Base-by-base conservation (phyloP, 2,888 invertebrate species). In the Suillia variegata region DNA sequence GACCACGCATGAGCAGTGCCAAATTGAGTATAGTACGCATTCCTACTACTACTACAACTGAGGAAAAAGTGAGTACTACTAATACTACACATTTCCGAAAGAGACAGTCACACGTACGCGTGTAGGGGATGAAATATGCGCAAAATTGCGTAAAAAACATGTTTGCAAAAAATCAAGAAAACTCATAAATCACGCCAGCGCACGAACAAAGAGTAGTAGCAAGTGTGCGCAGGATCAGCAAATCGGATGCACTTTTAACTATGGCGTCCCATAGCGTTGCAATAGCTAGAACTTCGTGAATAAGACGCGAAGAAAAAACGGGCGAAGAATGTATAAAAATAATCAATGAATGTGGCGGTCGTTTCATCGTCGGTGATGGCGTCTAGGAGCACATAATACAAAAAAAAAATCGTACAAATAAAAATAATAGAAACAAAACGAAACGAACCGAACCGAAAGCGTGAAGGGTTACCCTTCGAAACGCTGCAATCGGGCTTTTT, bases 1-100 rank as follows among this genome's bases (percentile, higher is more conserved):
- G 5, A 48, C 24, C 54, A 47, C 58, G 58, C 58, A 48, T 10
- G 42, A 48, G 54, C 50, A 2, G 8, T 24, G 4, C 6, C 12
- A n/a, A 18, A 54, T 8, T 33, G 54, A 58, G 54, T 42, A 34
- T 58, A 54, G 58, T 58, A 58, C 58, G 58, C 54, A 50, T 54
- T 54, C 50, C 58, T 54, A 58, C 53, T 58, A 34, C 48, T 58
- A 58, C 58, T 54, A 58, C 54, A 34, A 22, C 13, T n/a, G n/a
- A 13, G 13, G n/a, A 4, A 38, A 38, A 38, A 38, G 38, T n/a
- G 38, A 38, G 38, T 38, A 38, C 38, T 38, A 38, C 15, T 8
- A 10, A 38, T 38, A 38, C 38, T 38, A 38, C n/a, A 10, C 38
- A 4, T n/a, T 10, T 38, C n/a, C 38, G 12, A 5, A 38, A 38